Evolutionary conservation across 2,888 invertebrate species (phyloP).

Genomic region (Trypoxylon attenuatum): DNA sequence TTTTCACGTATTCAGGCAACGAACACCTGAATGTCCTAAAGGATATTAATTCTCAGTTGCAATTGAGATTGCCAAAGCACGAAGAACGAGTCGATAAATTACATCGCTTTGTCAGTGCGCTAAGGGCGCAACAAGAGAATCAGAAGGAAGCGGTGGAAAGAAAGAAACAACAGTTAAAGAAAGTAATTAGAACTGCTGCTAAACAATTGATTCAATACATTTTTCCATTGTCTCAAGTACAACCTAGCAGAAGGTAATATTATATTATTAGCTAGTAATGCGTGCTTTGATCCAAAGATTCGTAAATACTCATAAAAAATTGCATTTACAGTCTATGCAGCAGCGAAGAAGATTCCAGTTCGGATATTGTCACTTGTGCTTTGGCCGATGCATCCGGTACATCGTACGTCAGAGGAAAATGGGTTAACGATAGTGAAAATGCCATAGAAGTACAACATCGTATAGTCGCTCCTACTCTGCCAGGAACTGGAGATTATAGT

Average conservation of each 20-base stretch:
- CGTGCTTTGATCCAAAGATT: neutral
- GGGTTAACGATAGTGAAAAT: constrained; percentile 83
- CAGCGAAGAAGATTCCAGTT: constrained; percentile 67
- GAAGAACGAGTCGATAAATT: constrained; percentile 80
- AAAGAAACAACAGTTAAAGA: constrained; percentile 78
- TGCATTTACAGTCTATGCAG: constrained; percentile 61
- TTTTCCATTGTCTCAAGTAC: constrained; percentile 80
- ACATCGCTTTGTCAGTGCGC: constrained; percentile 77
- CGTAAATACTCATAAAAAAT: neutral
- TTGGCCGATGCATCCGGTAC: constrained; percentile 86
- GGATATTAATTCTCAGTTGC: constrained; percentile 73
- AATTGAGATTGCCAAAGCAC: constrained; percentile 78
- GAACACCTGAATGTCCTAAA: constrained; percentile 69
- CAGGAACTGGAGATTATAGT: constrained; percentile 89
- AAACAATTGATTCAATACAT: constrained; percentile 81
- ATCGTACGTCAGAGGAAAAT: constrained; percentile 86
- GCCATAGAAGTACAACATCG: constrained; percentile 83
- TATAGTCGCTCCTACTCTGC: constrained; percentile 89
- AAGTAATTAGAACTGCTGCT: constrained; percentile 77
- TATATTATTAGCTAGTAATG: neutral
- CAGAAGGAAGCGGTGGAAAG: constrained; percentile 75
- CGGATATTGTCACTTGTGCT: constrained; percentile 71
- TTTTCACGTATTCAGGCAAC: constrained; percentile 62
- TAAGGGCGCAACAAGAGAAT: constrained; percentile 76
- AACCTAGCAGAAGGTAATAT: constrained; percentile 74